Base-by-base conservation (phyloP, 2,888 invertebrate genomes). In the Rotaria sp. region DNA sequence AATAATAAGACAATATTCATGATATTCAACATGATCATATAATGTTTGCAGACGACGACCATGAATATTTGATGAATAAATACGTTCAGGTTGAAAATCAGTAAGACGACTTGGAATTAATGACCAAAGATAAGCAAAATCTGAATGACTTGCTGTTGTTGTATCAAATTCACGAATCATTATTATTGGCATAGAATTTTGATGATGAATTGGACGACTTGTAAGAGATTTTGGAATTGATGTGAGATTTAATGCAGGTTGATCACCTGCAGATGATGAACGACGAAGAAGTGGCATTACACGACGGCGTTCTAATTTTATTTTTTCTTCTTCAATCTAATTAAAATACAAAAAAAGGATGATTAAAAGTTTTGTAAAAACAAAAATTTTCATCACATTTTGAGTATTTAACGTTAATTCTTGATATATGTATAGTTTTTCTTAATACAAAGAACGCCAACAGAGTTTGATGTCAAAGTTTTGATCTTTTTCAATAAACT, bases 1-100 rank as follows among this genome's bases (percentile, higher is more conserved):
- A 21, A 85, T 85, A 26, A 87, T 26, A 41, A 87, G 85, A 45
- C 67, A 85, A 57, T 50, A 67, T 74, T 87, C 85, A 84, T 85
- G 85, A 35, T 55, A 87, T 84, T 87, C 87, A 55, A 87, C 85
- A 41, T 85, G 85, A 74, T 87, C 87, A 30, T 85, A 84, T 11
- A 87, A 48, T 15, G 87, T 87, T 57, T 80, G 75, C 3, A 87
- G 21, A 38, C 87, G 84, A 35, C 85, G 85, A 15, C 87, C 87
- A 41, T 87, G 87, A 48, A 85, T 85, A n/a, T 84, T 59, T 18
- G 87, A 85, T 24, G 87, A 85, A 84, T 85, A 87, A 26, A 84
- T 85, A 21, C 85, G 41, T 55, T 85, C 85, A 8, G 85, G 67
- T 75, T 87, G 67, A 57, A 85, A 74, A 35, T 85, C 84, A 48